phyloP scores from a whole-genome alignment of 2,797 vertebrate genomes.

The Sebastes steindachneri region DNA sequence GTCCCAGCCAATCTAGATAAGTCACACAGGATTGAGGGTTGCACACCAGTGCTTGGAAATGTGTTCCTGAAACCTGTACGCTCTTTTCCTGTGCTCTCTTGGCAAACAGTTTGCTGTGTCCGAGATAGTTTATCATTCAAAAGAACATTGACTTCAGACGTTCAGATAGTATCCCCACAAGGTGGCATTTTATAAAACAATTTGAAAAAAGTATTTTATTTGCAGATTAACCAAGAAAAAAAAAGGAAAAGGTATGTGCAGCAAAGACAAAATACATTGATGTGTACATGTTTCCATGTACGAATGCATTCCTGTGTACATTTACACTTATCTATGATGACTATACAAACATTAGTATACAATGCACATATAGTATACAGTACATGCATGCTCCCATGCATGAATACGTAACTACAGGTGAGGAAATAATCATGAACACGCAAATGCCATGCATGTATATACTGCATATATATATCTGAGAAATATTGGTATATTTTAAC shows the following conservation, averaged over 20 bases:
- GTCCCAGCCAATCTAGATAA: slow-evolving; percentile 72
- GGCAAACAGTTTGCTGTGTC: neutral
- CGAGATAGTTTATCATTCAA: neutral
- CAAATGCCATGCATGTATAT: neutral
- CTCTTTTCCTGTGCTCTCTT: neutral
- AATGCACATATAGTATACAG: too few species aligned
- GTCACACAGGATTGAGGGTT: slow-evolving; percentile 41
- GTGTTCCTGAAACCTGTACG: slow-evolving; percentile 14
- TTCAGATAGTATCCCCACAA: neutral
- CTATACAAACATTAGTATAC: too few species aligned
- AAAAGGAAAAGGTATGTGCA: neutral
- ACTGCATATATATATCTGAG: neutral
- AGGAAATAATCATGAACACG: neutral
- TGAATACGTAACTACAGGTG: neutral
- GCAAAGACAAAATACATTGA: neutral
- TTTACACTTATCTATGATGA: too few species aligned
- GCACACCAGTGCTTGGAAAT: slow-evolving; percentile 28
- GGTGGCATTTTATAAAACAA: neutral
- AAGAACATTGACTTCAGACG: neutral
- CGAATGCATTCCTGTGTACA: too few species aligned
- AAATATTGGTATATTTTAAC: neutral
- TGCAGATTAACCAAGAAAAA: neutral
- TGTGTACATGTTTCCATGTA: too few species aligned
- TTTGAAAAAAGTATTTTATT: neutral
- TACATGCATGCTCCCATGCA: too few species aligned